Conservation (phyloP, 2,888 invertebrate species). For the Gibbula magus region DNA sequence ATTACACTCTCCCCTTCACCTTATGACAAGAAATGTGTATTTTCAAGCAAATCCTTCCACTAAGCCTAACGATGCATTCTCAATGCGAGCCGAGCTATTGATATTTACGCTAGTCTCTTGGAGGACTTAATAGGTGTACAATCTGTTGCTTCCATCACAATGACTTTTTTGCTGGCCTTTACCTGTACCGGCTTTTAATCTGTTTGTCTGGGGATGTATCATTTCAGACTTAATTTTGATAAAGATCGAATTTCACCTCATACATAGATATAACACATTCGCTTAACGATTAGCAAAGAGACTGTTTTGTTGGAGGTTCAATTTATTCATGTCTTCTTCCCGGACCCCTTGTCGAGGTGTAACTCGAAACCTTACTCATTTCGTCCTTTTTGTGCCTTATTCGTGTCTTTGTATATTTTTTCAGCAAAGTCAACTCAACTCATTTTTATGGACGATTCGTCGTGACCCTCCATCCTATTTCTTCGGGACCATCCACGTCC, state of each 20-base stretch:
- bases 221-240: background rate
- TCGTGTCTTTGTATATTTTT: constrained; percentile 24
- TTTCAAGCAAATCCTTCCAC: too few relatives aligned
- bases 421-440: constrained; percentile 66
- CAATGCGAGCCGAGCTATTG: too few relatives aligned
- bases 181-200: background rate
- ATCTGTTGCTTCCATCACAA: too few relatives aligned
- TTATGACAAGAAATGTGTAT: too few relatives aligned
- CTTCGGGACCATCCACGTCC: constrained; percentile 80
- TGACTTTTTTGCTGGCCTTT: background rate
- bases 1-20: too few relatives aligned
- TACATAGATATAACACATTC: background rate
- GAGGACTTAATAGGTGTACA: too few relatives aligned
- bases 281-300: background rate
- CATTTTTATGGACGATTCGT: constrained; percentile 75
- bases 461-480: constrained; percentile 76
- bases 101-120: too few relatives aligned
- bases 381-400: background rate
- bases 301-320: background rate
- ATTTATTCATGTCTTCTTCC: background rate
- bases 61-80: too few relatives aligned
- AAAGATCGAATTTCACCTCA: background rate
- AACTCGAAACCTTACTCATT: background rate
- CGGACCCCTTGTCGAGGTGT: background rate
- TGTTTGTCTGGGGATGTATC: background rate